Percentiles rank a stretch among this genome's conserved stretches.
phyloP scores from a whole-genome alignment of 1,140 invertebrate genomes.

The Lepidurus packardi region DNA sequence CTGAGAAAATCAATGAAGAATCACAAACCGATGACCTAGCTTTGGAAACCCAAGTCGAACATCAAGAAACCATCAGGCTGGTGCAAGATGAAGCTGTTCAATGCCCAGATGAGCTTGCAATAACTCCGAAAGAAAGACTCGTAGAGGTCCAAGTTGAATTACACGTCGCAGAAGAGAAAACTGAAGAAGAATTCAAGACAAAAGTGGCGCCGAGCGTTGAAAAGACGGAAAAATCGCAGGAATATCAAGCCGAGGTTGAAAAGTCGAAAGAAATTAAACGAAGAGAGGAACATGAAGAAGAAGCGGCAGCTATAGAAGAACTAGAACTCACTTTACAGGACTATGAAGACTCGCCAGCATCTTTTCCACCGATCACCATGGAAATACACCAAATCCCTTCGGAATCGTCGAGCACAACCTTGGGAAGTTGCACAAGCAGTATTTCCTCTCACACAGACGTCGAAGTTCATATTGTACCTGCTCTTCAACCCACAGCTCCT shows the following conservation, averaged over 20 bases:
- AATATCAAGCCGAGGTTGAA: neutral
- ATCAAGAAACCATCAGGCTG: neutral
- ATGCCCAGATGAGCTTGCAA: neutral
- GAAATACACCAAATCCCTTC: neutral
- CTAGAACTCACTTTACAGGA: neutral
- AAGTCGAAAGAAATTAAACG: neutral
- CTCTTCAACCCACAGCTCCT: neutral
- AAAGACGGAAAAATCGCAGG: neutral
- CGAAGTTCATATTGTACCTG: neutral
- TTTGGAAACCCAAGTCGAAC: neutral
- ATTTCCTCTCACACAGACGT: neutral
- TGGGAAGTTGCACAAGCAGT: neutral
- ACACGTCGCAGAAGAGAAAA: neutral
- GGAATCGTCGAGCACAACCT: neutral
- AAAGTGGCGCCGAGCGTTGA: too few relatives aligned
- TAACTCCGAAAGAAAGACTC: neutral
- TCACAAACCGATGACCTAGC: neutral
- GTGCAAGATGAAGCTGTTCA: neutral
- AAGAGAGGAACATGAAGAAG: neutral
- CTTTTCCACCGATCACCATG: neutral
- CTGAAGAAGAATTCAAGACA: neutral
- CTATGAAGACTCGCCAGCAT: neutral
- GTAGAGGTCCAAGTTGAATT: slow-evolving; percentile 9
- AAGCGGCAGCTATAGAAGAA: neutral
- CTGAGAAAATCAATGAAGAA: slow-evolving; percentile 7